Base-by-base conservation (phyloP, 64 coral and sea anemone species). In the Porites australiensis region DNA sequence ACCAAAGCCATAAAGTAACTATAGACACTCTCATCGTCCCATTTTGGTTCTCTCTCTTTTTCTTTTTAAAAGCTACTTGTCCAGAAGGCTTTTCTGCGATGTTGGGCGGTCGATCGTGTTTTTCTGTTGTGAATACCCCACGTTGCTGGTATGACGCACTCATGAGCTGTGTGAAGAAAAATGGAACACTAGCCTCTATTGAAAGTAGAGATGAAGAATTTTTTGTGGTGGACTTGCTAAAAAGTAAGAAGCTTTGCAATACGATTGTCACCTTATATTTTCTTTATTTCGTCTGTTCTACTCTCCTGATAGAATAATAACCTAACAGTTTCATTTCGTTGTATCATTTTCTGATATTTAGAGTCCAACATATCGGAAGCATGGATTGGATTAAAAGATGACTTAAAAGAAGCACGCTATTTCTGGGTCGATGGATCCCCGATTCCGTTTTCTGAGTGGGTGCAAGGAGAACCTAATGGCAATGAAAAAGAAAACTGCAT, bases 311-410 rank as follows among this genome's bases (percentile, higher is more conserved):
- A 37, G 27, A 37, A 37, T 1, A 37, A 37, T 37, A 37, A 37
- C 27, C 27, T 37, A 37, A 37, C 27, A 37, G 27, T 37, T 1
- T 37, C 27, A 37, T 37, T 37, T 37, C 27, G 27, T 37, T 37
- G 27, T 1, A 37, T 37, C 27, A 37, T 37, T 37, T 37, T 37
- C 27, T 37, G 1, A 37, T 37, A 55, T 55, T 55, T 22, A 88
- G 68, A 60, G 11, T 74, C 86, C n/a, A 60, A 75, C 66, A 13
- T 57, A 43, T 86, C 46, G 8, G 90, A 92, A 69, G 91, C 91
- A 20, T 93, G 91, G 91, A 66, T 93, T 19, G 91, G 91, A 86
- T 52, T 93, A 4, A 51, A 93, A 50, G 91, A 93, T 27, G 53
- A 27, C 16, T 47, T 64, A 18, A 67, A 19, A 0, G 91, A 93